Conservation (phyloP, 2,113 vertebrate genomes). For the Diadophis punctatus region DNA sequence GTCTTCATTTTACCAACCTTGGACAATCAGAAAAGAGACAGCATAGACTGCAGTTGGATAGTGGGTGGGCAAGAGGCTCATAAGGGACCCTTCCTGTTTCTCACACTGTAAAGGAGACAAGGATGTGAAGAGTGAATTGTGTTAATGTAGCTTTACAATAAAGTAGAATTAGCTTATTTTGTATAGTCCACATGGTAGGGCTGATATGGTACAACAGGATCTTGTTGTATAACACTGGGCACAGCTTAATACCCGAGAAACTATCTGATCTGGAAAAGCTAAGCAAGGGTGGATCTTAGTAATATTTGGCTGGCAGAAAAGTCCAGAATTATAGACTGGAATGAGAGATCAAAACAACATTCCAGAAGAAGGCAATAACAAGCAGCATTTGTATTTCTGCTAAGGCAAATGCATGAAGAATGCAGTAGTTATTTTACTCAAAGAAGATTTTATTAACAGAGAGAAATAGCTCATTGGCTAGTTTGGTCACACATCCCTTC, state of each 20-base stretch:
- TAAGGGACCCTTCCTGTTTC: background rate
- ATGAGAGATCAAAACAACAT: background rate
- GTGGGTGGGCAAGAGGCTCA: background rate
- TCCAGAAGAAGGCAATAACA: background rate
- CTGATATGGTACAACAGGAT: background rate
- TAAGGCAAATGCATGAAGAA: background rate
- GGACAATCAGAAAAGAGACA: background rate
- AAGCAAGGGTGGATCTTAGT: background rate
- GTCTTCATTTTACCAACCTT: background rate
- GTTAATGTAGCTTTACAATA: background rate
- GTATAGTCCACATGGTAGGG: background rate
- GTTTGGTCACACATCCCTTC: background rate
- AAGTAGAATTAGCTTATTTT: background rate
- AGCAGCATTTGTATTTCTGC: background rate
- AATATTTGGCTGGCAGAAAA: background rate
- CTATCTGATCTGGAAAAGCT: background rate
- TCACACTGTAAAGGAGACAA: background rate
- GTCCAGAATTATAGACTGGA: background rate
- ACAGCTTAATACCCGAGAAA: background rate
- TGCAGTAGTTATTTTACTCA: background rate
- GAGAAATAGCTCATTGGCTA: background rate
- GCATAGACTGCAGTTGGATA: background rate
- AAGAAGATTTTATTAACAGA: background rate
- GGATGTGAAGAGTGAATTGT: background rate
- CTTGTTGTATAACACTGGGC: background rate